A percentile compares a stretch with the other conserved stretches of the same genome.
Conservation (phyloP, 1,140 invertebrate species). For the Drosophila bocki region DNA sequence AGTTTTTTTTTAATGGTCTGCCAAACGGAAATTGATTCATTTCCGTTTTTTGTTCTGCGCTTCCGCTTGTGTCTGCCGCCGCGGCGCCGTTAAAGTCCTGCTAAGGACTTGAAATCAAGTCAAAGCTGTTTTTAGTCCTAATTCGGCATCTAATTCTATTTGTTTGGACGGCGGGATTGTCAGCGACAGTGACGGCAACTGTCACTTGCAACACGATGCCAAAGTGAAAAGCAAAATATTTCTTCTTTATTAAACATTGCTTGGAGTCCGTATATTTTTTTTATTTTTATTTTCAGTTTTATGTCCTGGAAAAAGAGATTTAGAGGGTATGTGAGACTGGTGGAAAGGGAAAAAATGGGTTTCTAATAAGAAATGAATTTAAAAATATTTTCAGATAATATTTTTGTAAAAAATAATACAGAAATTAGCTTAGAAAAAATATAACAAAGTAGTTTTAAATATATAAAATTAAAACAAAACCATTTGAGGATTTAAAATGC, state of each 20-base stretch:
- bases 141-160: conserved; percentile 58
- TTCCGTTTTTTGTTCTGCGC: conserved; percentile 73
- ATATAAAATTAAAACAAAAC: background rate
- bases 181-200: conserved; percentile 36
- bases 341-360: background rate
- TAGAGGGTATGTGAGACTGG: background rate
- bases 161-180: conserved; percentile 50
- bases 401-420: too few relatives aligned
- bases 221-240: conserved; percentile 72
- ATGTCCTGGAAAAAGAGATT: background rate
- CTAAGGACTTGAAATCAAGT: conserved; percentile 58
- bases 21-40: conserved; percentile 79
- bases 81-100: conserved; percentile 37
- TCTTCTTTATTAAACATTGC: conserved; percentile 77
- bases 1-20: conserved; percentile 72
- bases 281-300: conserved; percentile 17
- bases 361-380: too few relatives aligned
- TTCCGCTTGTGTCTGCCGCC: conserved; percentile 48
- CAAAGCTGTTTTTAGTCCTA: conserved; percentile 50
- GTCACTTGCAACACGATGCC: conserved; percentile 71
- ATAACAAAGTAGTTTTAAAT: background rate
- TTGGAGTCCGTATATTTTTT: conserved; percentile 47
- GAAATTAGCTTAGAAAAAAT: background rate
- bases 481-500: background rate
- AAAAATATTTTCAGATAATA: too few relatives aligned